phyloP scores from a whole-genome alignment of 2,888 invertebrate species.

The Caenorhabditis sp. region DNA sequence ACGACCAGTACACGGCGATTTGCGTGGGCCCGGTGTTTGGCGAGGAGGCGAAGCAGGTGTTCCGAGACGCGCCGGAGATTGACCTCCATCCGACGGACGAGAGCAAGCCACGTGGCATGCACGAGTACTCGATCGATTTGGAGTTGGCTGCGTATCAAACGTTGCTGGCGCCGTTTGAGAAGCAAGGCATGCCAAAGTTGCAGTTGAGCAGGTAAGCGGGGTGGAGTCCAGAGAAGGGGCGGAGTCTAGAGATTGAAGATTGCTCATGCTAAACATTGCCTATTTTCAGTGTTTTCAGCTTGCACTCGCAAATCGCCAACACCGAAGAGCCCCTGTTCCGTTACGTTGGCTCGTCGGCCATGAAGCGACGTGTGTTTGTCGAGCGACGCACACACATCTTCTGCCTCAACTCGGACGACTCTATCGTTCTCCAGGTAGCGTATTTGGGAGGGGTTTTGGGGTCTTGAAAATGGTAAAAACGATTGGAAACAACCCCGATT shows the following conservation, averaged over 20 bases:
- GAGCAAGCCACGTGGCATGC: background rate
- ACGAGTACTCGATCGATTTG: background rate
- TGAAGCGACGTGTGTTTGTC: background rate
- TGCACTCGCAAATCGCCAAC: too few species aligned
- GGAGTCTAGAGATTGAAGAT: too few species aligned
- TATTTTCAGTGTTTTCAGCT: background rate
- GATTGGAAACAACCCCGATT: background rate
- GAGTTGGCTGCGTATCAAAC: background rate
- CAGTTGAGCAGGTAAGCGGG: conserved; percentile 1
- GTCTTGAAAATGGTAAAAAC: background rate
- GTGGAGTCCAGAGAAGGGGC: background rate
- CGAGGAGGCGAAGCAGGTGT: background rate
- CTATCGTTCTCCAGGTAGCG: background rate
- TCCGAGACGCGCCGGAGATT: background rate
- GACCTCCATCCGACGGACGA: background rate
- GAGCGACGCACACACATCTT: conserved; percentile 6
- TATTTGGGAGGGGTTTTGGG: background rate
- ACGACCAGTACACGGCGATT: background rate
- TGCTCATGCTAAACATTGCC: too few species aligned
- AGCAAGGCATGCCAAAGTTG: background rate
- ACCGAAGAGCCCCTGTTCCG: background rate
- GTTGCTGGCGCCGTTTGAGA: background rate
- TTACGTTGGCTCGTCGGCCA: conserved; percentile 2
- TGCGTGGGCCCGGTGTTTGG: background rate
- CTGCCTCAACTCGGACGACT: background rate